Evolutionary conservation across 2,888 invertebrate genomes (phyloP).

Genomic region (Ethmia dodecea): DNA sequence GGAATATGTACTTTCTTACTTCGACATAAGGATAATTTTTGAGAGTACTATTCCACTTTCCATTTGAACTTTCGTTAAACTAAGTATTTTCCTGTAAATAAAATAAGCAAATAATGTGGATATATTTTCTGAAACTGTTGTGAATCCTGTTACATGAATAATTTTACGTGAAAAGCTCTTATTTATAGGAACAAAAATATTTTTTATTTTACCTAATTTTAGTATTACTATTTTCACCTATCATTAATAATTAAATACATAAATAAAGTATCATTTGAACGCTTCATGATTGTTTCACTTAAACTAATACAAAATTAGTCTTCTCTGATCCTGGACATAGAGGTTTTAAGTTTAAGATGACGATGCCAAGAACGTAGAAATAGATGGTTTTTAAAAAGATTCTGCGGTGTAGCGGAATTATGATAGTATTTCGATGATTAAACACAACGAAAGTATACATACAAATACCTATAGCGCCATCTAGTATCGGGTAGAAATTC

Average conservation of each 20-base stretch:
- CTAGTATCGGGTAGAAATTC: conserved; percentile 45
- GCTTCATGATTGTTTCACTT: background rate
- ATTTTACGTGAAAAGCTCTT: conserved; percentile 13
- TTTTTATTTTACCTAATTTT: conserved; percentile 28
- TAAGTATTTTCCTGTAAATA: background rate
- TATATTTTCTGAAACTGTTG: background rate
- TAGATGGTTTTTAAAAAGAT: too few species aligned
- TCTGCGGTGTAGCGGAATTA: too few species aligned
- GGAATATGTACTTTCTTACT: conserved; percentile 25
- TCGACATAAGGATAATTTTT: conserved; percentile 14
- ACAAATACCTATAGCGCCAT: conserved; percentile 34
- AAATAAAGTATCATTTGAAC: conserved; percentile 33
- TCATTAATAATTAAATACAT: conserved; percentile 7
- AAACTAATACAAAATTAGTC: too few species aligned
- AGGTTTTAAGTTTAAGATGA: too few species aligned
- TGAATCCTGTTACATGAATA: background rate
- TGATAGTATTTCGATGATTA: too few species aligned
- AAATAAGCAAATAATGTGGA: background rate
- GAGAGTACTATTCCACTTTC: background rate
- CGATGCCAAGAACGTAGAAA: too few species aligned
- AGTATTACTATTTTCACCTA: conserved; percentile 24
- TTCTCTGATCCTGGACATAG: too few species aligned
- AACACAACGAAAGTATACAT: too few species aligned
- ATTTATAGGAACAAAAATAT: conserved; percentile 30
- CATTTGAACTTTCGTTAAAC: background rate